Evolutionary conservation across 2,888 invertebrate genomes (phyloP).

Genomic region (Dasypogon diadema): DNA sequence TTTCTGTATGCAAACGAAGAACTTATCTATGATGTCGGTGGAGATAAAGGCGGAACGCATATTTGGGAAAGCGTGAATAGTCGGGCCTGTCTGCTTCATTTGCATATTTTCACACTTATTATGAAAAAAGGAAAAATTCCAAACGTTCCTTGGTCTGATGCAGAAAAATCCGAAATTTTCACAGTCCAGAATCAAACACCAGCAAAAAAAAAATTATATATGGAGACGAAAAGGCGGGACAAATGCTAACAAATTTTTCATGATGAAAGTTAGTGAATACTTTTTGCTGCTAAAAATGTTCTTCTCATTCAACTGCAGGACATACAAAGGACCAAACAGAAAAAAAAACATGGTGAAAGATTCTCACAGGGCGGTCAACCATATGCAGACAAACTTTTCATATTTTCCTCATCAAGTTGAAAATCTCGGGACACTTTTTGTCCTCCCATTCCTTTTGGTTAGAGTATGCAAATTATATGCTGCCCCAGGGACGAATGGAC

Average conservation of each 20-base stretch:
- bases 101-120: conserved; percentile 33
- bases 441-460: conserved; percentile 26
- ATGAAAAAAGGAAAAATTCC: not conserved
- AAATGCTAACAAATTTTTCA: conserved; percentile 13
- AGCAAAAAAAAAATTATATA: not conserved
- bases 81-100: not conserved
- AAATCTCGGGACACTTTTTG: conserved; percentile 40
- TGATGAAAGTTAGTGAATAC: conserved; percentile 24
- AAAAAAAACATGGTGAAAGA: not conserved
- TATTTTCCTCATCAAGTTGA: conserved; percentile 46
- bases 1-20: no score
- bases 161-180: conserved; percentile 15
- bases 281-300: not conserved
- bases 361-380: conserved; percentile 21
- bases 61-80: not conserved
- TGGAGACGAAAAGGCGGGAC: conserved; percentile 10
- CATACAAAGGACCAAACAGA: conserved; percentile 17
- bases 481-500: conserved; percentile 44
- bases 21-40: no score
- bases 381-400: conserved; percentile 46
- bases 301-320: not conserved
- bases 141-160: conserved; percentile 10
- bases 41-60: not conserved
- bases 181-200: conserved; percentile 9
- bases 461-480: conserved; percentile 46